Evolutionary conservation across 2,888 invertebrate genomes (phyloP).

Genomic region (Crematogaster levior): DNA sequence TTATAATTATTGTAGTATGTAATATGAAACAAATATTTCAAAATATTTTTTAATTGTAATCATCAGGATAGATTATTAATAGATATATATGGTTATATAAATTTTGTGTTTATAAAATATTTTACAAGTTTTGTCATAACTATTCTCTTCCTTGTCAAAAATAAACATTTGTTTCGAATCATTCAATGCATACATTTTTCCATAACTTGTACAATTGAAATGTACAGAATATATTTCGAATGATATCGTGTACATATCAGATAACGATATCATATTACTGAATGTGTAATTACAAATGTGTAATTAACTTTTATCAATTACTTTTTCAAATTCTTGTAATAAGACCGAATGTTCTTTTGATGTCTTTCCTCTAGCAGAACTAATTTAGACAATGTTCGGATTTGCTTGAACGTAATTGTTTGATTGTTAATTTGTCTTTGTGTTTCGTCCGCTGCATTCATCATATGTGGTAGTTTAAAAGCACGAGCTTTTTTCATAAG

Average conservation of each 20-base stretch:
- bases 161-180: neutral
- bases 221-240: neutral
- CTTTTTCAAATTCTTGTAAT: slow-evolving; percentile 47
- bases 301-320: slow-evolving; percentile 7
- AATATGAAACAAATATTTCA: neutral
- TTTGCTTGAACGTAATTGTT: slow-evolving; percentile 45
- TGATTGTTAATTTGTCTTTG: slow-evolving; percentile 43
- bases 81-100: neutral
- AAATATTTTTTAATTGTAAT: neutral
- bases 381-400: slow-evolving; percentile 52
- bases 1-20: neutral
- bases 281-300: neutral
- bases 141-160: neutral
- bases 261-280: neutral
- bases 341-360: slow-evolving; percentile 31
- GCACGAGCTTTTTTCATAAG: slow-evolving; percentile 51
- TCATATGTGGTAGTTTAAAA: slow-evolving; percentile 57
- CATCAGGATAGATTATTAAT: neutral
- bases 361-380: slow-evolving; percentile 60
- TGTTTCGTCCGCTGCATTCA: slow-evolving; percentile 55
- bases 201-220: neutral
- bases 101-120: neutral
- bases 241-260: neutral
- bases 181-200: neutral
- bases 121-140: neutral